A percentile compares a stretch with the other conserved stretches of the same genome.
Evolutionary conservation across 2,113 vertebrate species (phyloP).

Genomic region (Brachypodius melanocephalos): DNA sequence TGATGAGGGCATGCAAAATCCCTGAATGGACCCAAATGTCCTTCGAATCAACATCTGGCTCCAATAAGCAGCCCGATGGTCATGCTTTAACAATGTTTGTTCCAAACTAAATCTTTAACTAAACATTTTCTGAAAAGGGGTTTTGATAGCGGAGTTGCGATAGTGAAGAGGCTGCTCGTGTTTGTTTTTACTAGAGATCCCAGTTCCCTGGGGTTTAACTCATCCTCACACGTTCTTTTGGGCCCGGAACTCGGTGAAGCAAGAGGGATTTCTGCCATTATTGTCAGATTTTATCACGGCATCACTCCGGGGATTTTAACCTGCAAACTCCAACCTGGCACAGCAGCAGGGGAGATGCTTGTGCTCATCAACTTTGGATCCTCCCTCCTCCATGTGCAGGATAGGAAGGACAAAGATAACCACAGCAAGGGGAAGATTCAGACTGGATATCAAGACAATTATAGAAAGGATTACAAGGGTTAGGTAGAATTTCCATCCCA

Average conservation of each 20-base stretch:
- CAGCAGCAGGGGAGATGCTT: neutral
- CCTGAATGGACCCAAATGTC: slow-evolving; percentile 74
- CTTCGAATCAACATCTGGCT: slow-evolving; percentile 80
- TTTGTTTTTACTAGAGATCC: slow-evolving; percentile 65
- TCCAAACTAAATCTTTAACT: slow-evolving; percentile 60
- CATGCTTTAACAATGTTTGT: slow-evolving; percentile 64
- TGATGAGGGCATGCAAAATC: slow-evolving; percentile 76
- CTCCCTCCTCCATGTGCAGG: neutral
- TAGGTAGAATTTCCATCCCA: neutral
- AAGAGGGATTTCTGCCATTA: neutral
- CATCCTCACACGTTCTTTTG: slow-evolving; percentile 51
- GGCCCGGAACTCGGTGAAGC: neutral
- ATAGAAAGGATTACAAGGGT: neutral
- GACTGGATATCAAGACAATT: neutral
- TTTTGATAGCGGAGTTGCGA: slow-evolving; percentile 53
- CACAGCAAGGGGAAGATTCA: neutral
- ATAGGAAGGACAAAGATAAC: neutral
- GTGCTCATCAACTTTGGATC: neutral
- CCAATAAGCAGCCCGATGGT: slow-evolving; percentile 75
- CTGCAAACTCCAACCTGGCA: neutral
- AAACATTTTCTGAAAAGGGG: slow-evolving; percentile 66
- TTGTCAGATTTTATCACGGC: neutral
- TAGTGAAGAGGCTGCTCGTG: slow-evolving; percentile 20
- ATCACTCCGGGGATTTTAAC: neutral
- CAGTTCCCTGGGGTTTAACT: slow-evolving; percentile 39